Base-by-base conservation (phyloP, 2,797 vertebrate genomes). In the Parambassis ranga region DNA sequence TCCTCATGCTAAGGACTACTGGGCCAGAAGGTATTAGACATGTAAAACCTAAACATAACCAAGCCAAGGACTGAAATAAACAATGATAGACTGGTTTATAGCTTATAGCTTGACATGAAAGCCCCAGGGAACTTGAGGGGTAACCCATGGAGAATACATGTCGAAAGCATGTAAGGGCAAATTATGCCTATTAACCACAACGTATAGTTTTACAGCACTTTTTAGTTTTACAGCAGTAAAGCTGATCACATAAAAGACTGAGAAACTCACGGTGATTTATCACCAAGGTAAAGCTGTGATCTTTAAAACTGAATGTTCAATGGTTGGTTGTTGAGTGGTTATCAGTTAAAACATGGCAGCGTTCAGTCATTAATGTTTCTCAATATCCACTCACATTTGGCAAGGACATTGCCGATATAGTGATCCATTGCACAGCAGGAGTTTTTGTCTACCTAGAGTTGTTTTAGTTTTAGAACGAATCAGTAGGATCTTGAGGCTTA, bases 121-220 rank as follows among this genome's bases (percentile, higher is more conserved):
- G 51, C 61, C 68, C 28, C 41, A 3, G 27, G 56, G 59, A 64
- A 43, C 15, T 46, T 20, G 71, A 77, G 0, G 31, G 35, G 39
- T 65, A 65, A 78, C 64, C 79, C 63, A 15, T 30, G 71, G 75
- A 58, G 57, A 57, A 43, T 8, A 59, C 66, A 56, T n/a, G 30
- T 55, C 56, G 64, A 37, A 39, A 49, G 27, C 53, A 59, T 15
- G 30, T 19, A 10, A 65, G 48, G 41, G 56, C 9, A 5, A 64
- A 77, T 64, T 20, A 16, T 15, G 20, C 43, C 39, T 23, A 62
- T 37, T 49, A 49, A 78, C 44, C 57, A 20, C 55, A 22, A 5
- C 62, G 47, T 37, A 19, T 7, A 51, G 31, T 51, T 61, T 61
- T 59, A 60, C 3, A 32, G 41, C 57, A 36, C 36, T 28, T 57